Base-by-base conservation (phyloP, 2,113 vertebrate species). In the Urocitellus parryii region DNA sequence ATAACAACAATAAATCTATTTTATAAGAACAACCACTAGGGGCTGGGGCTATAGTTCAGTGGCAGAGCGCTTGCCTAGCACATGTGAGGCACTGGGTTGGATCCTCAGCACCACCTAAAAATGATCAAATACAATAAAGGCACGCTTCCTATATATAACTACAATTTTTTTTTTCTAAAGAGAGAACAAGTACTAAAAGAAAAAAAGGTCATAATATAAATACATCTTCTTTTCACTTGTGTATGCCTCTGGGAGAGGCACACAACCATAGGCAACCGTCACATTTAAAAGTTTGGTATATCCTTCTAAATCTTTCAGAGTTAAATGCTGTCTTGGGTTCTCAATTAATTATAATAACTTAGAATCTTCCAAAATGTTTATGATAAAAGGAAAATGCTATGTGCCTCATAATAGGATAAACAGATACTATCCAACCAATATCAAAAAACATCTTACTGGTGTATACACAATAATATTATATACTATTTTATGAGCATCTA, bases 301-400 rank as follows among this genome's bases (percentile, higher is more conserved):
- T 90, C 27, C 70, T 61, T 74, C 34, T 42, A 9, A 42, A 67
- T 61, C 58, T 76, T 79, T 61, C 70, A 93, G 2, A 79, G 45
- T 2, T 78, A 61, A 87, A 25, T 1, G 67, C 79, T 78, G 22
- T 63, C 72, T 83, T 65, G 8, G 12, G 24, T 18, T 94, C 51
- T 94, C 32, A 87, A 18, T 96, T 81, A 96, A 76, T 48, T 72
- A 81, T 0, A 84, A 42, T 32, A 82, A 91, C 34, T 72, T 34
- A 94, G 27, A 63, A 77, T 76, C 34, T 84, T 89, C 65, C 70
- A 76, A 83, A 91, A 24, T 20, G 22, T 14, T 5, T 53, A 10
- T 24, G 32, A 27, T 74, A 82, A 34, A 77, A 77, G 39, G 56
- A 84, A 85, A 72, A 82, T 65, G 63, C 20, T 70, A n/a, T 7